Conservation (phyloP, 2,113 vertebrate genomes). For the human region GRCh38 chr2:30105501-30106000, state of each 20-base stretch:
- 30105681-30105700: too few species aligned
- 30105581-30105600: background rate
- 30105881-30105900: background rate
- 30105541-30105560: background rate
- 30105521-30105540: background rate
- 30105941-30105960: background rate
- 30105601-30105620: background rate
- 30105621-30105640: background rate
- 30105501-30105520: background rate
- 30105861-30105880: background rate
- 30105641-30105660: background rate
- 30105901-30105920: background rate
- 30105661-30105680: background rate
- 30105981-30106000: background rate
- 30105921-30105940: background rate
- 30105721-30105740: background rate
- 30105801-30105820: background rate
- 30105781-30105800: background rate
- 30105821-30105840: background rate
- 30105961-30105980: background rate
- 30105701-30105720: background rate
- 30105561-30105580: background rate
- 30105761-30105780: background rate
- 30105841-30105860: background rate
- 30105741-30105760: background rate